Percentiles rank a stretch among this genome's conserved stretches.
phyloP scores from a whole-genome alignment of 2,888 invertebrate genomes.

The Cantharis nigra region DNA sequence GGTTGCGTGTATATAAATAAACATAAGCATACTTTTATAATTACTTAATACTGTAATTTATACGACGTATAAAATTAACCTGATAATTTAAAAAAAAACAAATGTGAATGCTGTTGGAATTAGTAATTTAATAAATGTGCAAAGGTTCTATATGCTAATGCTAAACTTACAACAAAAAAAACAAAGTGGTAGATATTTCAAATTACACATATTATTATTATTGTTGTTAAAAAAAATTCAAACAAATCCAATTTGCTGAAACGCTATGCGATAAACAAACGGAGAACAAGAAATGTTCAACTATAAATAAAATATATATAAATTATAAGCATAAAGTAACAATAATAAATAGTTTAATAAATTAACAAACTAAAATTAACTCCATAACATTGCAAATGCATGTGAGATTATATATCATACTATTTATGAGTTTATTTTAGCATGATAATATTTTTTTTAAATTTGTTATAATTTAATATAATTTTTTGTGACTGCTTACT shows the following conservation, averaged over 20 bases:
- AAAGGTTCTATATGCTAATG: neutral
- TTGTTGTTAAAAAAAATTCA: neutral
- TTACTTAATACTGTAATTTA: constrained; percentile 41
- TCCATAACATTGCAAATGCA: neutral
- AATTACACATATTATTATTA: neutral
- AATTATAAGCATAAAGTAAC: neutral
- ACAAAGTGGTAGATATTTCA: neutral
- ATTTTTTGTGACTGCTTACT: neutral
- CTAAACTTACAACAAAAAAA: neutral
- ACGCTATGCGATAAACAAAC: neutral
- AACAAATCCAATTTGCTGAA: neutral
- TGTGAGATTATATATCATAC: neutral
- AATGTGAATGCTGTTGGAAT: constrained; percentile 29
- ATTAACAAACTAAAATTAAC: neutral
- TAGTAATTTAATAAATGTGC: constrained; percentile 17
- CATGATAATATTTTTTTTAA: neutral
- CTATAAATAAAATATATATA: neutral
- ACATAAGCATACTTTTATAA: constrained; percentile 39
- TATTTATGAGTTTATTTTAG: neutral
- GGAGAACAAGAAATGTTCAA: neutral
- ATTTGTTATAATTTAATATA: neutral
- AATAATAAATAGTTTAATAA: neutral
- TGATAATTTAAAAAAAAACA: constrained; percentile 29
- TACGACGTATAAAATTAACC: constrained; percentile 31
- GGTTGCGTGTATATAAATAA: constrained; percentile 41